Percentiles rank a stretch among this genome's conserved stretches.
These are phyloP conservation scores for Holothuria scabra DNA, from an alignment of 53 echinoderm and acorn worm species.

Conservation along the genomic window DNA sequence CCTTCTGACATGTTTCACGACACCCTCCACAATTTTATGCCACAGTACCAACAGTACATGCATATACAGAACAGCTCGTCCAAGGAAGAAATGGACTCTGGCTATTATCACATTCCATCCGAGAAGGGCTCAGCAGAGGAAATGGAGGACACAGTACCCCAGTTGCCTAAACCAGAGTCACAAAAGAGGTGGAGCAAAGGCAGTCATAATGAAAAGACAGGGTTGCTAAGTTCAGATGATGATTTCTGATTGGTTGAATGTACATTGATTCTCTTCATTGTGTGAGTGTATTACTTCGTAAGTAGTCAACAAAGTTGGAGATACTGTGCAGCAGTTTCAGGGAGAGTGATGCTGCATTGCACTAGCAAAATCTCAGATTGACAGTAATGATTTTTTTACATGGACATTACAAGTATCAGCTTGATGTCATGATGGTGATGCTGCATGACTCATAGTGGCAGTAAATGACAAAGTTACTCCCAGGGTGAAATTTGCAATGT, in stretches of 20 bases:
- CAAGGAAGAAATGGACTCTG: constrained; percentile 72
- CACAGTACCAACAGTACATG: constrained; percentile 99
- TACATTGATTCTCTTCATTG: too few species aligned
- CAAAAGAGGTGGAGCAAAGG: constrained; percentile 55
- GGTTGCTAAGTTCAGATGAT: constrained; percentile 86
- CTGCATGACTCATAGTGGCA: too few species aligned
- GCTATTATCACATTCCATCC: constrained; percentile 71
- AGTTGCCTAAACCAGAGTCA: constrained; percentile 41
- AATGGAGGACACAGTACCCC: constrained; percentile 25
- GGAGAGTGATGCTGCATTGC: too few species aligned
- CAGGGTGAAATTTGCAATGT: too few species aligned
- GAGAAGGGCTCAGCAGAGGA: constrained; percentile 47
- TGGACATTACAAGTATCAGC: too few species aligned
- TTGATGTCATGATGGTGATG: too few species aligned
- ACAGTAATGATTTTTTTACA: too few species aligned
- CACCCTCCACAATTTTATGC: constrained; percentile 99
- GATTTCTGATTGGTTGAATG: constrained; percentile 56
- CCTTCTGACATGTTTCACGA: constrained; percentile 96
- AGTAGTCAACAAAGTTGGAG: too few species aligned
- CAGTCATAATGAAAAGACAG: constrained; percentile 91
- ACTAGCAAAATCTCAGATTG: too few species aligned
- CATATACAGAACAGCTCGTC: constrained; percentile 72
- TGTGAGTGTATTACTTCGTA: too few species aligned
- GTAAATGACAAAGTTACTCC: too few species aligned
- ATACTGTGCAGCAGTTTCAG: too few species aligned